A percentile compares a stretch with the other conserved stretches of the same genome.
Conservation (phyloP, 1,140 invertebrate species). For the Archivesica marissinica region DNA sequence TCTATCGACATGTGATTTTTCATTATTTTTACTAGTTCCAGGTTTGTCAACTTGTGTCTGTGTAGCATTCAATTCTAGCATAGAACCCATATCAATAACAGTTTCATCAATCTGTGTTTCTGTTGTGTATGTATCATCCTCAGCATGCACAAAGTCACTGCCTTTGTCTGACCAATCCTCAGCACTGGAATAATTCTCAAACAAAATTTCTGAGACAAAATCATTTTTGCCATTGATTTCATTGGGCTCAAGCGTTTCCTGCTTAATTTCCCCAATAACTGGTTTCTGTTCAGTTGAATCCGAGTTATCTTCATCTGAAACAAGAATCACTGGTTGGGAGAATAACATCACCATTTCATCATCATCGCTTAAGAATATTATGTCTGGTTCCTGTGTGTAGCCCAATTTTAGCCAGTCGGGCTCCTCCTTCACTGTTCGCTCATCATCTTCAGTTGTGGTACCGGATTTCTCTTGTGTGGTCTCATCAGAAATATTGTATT, state of each 20-base stretch:
- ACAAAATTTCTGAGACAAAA: background rate
- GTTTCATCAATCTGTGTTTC: background rate
- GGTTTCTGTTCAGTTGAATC: background rate
- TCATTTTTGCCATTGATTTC: background rate
- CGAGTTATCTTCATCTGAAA: slow-evolving; percentile 21
- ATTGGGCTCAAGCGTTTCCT: slow-evolving; percentile 6
- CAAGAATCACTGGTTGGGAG: slow-evolving; percentile 43
- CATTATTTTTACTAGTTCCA: background rate
- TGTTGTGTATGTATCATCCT: background rate
- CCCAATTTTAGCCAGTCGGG: slow-evolving; percentile 32
- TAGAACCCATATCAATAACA: background rate
- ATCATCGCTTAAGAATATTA: slow-evolving; percentile 46
- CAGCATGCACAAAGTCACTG: slow-evolving; percentile 46
- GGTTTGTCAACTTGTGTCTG: background rate
- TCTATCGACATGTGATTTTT: too few species aligned
- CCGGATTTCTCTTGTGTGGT: background rate
- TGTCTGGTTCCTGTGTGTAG: slow-evolving; percentile 54
- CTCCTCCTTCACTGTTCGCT: slow-evolving; percentile 14
- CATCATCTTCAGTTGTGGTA: background rate
- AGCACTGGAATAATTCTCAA: slow-evolving; percentile 14
- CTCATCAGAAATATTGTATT: background rate
- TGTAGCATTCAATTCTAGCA: background rate
- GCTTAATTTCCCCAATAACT: slow-evolving; percentile 26
- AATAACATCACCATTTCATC: slow-evolving; percentile 36
- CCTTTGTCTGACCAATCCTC: slow-evolving; percentile 54